Evolutionary conservation across 2,113 vertebrate species (phyloP).

Genomic region (Aegotheles bennettii): DNA sequence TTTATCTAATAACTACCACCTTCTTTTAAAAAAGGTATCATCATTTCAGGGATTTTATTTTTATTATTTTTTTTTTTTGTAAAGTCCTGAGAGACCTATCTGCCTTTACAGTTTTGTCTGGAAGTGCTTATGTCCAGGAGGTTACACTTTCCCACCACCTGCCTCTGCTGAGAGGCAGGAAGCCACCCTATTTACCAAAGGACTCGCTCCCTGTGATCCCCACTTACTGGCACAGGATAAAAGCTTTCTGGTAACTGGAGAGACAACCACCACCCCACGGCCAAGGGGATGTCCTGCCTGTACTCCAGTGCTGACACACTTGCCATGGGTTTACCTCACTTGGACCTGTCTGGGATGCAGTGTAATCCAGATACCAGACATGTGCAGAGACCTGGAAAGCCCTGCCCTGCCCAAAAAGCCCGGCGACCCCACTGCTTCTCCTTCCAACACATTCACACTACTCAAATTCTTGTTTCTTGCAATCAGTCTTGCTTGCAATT

Average conservation of each 20-base stretch:
- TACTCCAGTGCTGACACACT: accelerated
- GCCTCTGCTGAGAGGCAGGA: background rate
- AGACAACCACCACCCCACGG: background rate
- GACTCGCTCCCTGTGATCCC: accelerated
- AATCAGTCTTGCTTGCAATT: background rate
- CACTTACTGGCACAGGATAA: accelerated
- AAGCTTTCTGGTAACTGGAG: background rate
- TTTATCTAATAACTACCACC: background rate
- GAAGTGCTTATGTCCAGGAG: background rate
- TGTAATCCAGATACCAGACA: background rate
- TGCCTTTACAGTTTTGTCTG: background rate
- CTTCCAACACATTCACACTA: background rate
- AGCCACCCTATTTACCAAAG: background rate
- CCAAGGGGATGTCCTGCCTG: background rate
- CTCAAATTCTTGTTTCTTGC: background rate
- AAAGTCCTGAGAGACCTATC: background rate
- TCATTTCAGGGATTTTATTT: background rate
- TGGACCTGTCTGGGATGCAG: background rate
- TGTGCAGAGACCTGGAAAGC: background rate
- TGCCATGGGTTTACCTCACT: background rate
- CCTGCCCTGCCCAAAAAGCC: background rate
- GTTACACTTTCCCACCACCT: too few species aligned
- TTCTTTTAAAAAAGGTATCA: background rate
- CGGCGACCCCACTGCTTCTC: background rate
- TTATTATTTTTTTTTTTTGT: too few species aligned